Evolutionary conservation across 2,113 vertebrate species (phyloP).

Genomic region (Erythrolamprus reginae): DNA sequence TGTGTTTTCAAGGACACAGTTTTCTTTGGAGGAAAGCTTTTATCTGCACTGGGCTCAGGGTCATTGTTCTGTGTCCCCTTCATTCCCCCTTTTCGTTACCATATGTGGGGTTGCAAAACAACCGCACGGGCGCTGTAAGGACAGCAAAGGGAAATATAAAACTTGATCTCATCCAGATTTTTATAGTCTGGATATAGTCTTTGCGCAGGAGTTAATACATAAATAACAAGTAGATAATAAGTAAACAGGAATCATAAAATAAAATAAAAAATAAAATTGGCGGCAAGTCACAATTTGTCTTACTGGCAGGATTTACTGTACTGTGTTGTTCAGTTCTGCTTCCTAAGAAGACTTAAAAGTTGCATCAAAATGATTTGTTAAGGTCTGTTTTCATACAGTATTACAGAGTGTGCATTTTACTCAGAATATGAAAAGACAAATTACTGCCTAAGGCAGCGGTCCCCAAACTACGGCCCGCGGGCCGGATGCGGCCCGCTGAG

Average conservation of each 20-base stretch:
- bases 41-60: neutral
- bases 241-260: neutral
- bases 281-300: neutral
- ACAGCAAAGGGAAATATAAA: neutral
- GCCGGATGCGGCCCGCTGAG: too few species aligned
- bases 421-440: too few species aligned
- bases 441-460: neutral
- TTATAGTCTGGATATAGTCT: neutral
- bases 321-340: neutral
- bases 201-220: neutral
- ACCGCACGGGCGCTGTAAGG: neutral
- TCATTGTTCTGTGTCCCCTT: neutral
- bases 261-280: too few species aligned
- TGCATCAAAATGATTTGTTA: neutral
- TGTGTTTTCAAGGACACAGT: neutral
- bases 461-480: too few species aligned
- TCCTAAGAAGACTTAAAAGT: neutral
- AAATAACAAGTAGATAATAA: neutral
- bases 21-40: neutral
- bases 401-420: neutral
- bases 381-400: neutral
- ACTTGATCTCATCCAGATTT: neutral
- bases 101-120: neutral
- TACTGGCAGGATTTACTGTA: neutral
- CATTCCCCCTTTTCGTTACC: neutral